Conservation (phyloP, 1,140 invertebrate species). For the Euglossa dilemma region DNA sequence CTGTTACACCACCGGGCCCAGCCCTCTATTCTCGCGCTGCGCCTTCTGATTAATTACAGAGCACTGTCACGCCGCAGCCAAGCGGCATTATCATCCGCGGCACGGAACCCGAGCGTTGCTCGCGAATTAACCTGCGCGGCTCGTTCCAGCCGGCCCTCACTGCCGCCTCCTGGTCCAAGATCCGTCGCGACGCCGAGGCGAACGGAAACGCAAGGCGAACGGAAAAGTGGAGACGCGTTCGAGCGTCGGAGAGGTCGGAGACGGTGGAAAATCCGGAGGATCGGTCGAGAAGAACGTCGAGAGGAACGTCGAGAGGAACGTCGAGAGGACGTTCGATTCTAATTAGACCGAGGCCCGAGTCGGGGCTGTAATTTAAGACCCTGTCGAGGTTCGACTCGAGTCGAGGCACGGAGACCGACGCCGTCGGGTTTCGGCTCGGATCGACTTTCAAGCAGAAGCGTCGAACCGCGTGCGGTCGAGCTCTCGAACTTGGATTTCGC, state of each 20-base stretch:
- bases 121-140: conserved; percentile 58
- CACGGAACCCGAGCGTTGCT: conserved; percentile 52
- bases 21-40: conserved; percentile 52
- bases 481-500: not conserved
- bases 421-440: not conserved
- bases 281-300: not conserved
- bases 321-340: conserved; percentile 32
- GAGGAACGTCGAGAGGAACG: not conserved
- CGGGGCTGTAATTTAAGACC: conserved; percentile 33
- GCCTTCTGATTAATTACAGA: conserved; percentile 76
- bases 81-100: conserved; percentile 53
- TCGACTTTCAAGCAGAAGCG: conserved; percentile 12
- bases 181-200: not conserved
- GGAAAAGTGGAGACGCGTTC: not conserved
- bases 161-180: too few species aligned
- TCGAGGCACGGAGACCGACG: not conserved
- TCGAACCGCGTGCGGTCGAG: not conserved
- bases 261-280: not conserved
- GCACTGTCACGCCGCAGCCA: conserved; percentile 52
- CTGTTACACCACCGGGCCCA: conserved; percentile 17
- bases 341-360: conserved; percentile 14
- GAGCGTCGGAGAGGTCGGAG: not conserved
- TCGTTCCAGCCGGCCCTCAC: not conserved
- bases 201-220: not conserved
- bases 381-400: not conserved